phyloP scores from a whole-genome alignment of 2,888 invertebrate genomes.

The Lutraria lutraria region DNA sequence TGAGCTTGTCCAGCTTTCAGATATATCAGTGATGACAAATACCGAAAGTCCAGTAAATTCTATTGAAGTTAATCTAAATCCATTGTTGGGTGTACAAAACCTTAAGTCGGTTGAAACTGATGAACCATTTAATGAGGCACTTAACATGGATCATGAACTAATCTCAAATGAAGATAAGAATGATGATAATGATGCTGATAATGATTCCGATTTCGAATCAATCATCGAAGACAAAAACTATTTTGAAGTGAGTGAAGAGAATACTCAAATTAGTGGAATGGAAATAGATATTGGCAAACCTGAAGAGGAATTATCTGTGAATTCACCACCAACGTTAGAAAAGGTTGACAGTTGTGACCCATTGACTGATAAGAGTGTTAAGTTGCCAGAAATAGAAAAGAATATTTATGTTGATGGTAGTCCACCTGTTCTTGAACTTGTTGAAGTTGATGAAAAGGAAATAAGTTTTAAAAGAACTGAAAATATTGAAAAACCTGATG shows the following conservation, averaged over 20 bases:
- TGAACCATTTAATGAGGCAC: neutral
- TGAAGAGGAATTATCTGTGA: slow-evolving; percentile 13
- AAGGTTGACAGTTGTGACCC: slow-evolving; percentile 35
- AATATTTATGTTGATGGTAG: slow-evolving; percentile 30
- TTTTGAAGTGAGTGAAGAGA: neutral
- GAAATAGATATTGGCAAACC: neutral
- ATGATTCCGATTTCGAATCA: neutral
- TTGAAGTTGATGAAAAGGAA: slow-evolving; percentile 14
- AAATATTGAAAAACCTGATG: neutral
- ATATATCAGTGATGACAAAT: neutral
- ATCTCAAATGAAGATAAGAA: neutral
- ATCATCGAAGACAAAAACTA: neutral
- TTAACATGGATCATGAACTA: neutral
- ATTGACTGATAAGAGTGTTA: neutral
- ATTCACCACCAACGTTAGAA: slow-evolving; percentile 54
- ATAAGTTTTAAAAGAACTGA: neutral
- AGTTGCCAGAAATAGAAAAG: neutral
- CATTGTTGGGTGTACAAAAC: neutral
- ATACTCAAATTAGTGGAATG: neutral
- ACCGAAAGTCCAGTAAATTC: neutral
- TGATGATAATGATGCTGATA: neutral
- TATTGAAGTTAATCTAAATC: neutral
- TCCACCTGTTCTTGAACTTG: slow-evolving; percentile 56
- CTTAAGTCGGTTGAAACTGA: neutral
- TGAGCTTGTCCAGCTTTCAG: neutral